Evolutionary conservation across 1,140 invertebrate species (phyloP).

Genomic region (Penaeus indicus): DNA sequence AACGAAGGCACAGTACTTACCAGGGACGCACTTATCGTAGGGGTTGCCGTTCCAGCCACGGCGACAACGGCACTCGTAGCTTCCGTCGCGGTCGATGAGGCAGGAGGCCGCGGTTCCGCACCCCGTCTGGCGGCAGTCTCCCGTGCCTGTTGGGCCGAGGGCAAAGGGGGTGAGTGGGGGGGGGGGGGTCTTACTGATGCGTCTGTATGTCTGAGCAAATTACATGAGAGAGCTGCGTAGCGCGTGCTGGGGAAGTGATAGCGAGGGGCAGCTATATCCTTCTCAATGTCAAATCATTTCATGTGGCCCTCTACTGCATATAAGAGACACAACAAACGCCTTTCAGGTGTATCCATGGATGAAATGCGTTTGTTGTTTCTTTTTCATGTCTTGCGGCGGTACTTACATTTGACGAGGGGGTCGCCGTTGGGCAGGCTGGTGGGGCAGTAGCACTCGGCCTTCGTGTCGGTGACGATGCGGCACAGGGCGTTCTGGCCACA

Average conservation of each 20-base stretch:
- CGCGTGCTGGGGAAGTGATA: too few species aligned
- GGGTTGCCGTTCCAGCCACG: conserved; percentile 81
- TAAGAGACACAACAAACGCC: too few species aligned
- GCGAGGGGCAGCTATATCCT: too few species aligned
- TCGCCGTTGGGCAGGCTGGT: conserved; percentile 84
- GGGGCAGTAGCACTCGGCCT: conserved; percentile 87
- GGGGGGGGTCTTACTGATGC: too few species aligned
- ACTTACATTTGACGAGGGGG: conserved; percentile 84
- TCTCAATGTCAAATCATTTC: too few species aligned
- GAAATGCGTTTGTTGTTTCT: too few species aligned
- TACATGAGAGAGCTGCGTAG: too few species aligned
- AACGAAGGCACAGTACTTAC: conserved; percentile 75
- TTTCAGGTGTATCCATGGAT: too few species aligned
- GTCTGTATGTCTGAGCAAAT: too few species aligned
- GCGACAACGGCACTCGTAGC: conserved; percentile 86
- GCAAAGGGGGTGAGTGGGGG: background rate
- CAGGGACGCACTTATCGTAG: conserved; percentile 81
- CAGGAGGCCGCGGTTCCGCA: conserved; percentile 87
- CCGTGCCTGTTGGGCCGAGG: conserved; percentile 71
- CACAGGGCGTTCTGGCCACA: conserved; percentile 89
- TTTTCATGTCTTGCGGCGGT: background rate
- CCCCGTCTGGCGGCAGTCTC: conserved; percentile 85
- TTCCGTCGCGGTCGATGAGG: conserved; percentile 79
- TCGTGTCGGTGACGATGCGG: conserved; percentile 73
- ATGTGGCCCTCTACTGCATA: too few species aligned